phyloP scores from a whole-genome alignment of 1,140 invertebrate species.

The Oppia nitens region DNA sequence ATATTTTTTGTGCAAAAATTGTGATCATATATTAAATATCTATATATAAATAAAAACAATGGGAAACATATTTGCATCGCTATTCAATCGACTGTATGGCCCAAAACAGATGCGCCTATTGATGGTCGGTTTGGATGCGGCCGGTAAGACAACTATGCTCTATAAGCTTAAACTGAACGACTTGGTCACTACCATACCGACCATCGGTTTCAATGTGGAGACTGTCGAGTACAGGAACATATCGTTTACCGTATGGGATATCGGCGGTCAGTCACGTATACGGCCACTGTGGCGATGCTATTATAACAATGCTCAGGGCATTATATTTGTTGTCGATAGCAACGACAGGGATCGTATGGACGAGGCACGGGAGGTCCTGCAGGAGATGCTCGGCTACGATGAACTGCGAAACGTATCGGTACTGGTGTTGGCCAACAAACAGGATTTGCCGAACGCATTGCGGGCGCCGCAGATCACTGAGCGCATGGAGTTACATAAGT shows the following conservation, averaged over 20 bases:
- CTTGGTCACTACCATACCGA: constrained; percentile 17
- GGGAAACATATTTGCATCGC: too few relatives aligned
- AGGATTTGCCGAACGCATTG: constrained; percentile 94
- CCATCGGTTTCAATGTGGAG: constrained; percentile 85
- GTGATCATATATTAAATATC: too few relatives aligned
- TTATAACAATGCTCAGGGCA: constrained; percentile 76
- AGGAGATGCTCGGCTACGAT: constrained; percentile 94
- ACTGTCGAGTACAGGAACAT: constrained; percentile 20
- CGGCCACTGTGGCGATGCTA: constrained; percentile 94
- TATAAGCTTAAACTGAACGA: constrained; percentile 3
- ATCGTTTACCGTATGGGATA: constrained; percentile 55
- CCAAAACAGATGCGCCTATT: too few relatives aligned
- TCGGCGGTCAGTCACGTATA: constrained; percentile 99
- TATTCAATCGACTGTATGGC: too few relatives aligned
- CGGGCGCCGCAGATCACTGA: constrained; percentile 98
- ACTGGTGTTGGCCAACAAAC: constrained; percentile 98
- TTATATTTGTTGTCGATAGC: constrained; percentile 16
- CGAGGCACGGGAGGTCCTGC: constrained; percentile 57
- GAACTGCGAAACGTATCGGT: constrained; percentile 99
- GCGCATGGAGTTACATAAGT: constrained; percentile 86
- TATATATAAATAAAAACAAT: too few relatives aligned
- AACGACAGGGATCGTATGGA: constrained; percentile 15
- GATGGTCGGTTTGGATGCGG: constrained; percentile 1
- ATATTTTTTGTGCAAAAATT: too few relatives aligned
- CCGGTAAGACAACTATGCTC: constrained; percentile 6